Base-by-base conservation (phyloP, 1,140 invertebrate genomes). In the Conus betulinus region DNA sequence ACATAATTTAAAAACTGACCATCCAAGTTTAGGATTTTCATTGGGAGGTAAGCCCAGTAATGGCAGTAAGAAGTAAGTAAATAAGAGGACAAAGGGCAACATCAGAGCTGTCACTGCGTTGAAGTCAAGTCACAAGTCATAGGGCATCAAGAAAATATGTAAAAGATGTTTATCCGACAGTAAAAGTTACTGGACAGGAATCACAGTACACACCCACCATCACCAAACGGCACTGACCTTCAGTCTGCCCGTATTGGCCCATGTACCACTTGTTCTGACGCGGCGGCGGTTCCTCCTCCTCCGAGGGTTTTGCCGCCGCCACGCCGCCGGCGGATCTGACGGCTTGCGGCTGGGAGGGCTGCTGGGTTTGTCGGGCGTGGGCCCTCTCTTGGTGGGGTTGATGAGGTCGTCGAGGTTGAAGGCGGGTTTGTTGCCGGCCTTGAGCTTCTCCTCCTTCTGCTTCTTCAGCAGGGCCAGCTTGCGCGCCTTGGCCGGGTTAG, bases 401-500 rank as follows among this genome's bases (percentile, higher is more conserved):
- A 67, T 84, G 78, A 51, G 82, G 87, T 71, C 87, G 84, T 39
- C 88, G n/a, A n/a, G 78, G 15, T 39, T 82, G 82, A n/a, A 63
- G 11, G 25, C 55, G 3, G 63, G 79, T 53, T 76, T 84, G 60
- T 39, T 23, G 4, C 93, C 91, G 8, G 92, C 71, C 79, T 94
- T 94, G 93, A 94, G 94, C 87, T 93, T 93, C 51, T 93, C 94
- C 76, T 94, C 94, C 85, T 95, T 95, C 25, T 93, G 74, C 79
- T 94, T 93, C 83, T 92, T 90, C 82, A 93, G 91, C 25, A 91
- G 91, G 2, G 94, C 94, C 27, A 93, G 88, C 81, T 95, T 95
- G 89, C 92, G 92, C 13, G 91, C 92, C 84, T 93, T 93, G 25
- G 90, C 91, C 3, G 93, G 93, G 81, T 93, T 93, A 10, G 93